phyloP scores from a whole-genome alignment of 1,140 invertebrate genomes.

The Physella acuta region DNA sequence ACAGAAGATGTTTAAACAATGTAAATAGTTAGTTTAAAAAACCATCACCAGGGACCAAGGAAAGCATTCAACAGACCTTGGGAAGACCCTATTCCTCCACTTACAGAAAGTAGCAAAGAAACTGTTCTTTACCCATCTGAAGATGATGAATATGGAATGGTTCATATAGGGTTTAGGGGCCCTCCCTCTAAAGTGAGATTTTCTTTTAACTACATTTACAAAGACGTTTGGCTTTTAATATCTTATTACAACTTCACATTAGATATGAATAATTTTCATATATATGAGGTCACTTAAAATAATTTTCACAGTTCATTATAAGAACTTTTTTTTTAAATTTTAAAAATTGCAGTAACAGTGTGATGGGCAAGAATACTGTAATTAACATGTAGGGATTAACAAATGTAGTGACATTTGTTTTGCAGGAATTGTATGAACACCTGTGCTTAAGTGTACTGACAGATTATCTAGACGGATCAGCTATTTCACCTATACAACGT shows the following conservation, averaged over 20 bases:
- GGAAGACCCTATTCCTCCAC: constrained; percentile 70
- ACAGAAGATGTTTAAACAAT: too few relatives aligned
- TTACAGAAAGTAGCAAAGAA: constrained; percentile 63
- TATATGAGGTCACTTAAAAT: too few relatives aligned
- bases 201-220: constrained; percentile 49
- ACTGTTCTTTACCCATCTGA: constrained; percentile 76
- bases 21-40: too few relatives aligned
- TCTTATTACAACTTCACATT: too few relatives aligned
- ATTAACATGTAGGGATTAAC: too few relatives aligned
- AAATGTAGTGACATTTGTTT: too few relatives aligned
- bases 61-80: constrained; percentile 73
- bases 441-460: constrained; percentile 72
- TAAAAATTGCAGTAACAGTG: too few relatives aligned
- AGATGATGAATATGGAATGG: constrained; percentile 81
- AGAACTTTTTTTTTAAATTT: too few relatives aligned
- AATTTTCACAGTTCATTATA: too few relatives aligned
- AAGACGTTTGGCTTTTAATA: constrained; percentile 68
- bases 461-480: constrained; percentile 82
- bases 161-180: constrained; percentile 81
- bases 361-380: too few relatives aligned
- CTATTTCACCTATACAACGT: constrained; percentile 79
- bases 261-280: too few relatives aligned
- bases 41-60: constrained; percentile 61
- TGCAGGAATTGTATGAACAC: constrained; percentile 59
- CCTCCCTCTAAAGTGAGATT: constrained; percentile 62